These are phyloP conservation scores for Thera britannica DNA, from an alignment of 2,888 invertebrate genomes.

Conservation along the genomic window DNA sequence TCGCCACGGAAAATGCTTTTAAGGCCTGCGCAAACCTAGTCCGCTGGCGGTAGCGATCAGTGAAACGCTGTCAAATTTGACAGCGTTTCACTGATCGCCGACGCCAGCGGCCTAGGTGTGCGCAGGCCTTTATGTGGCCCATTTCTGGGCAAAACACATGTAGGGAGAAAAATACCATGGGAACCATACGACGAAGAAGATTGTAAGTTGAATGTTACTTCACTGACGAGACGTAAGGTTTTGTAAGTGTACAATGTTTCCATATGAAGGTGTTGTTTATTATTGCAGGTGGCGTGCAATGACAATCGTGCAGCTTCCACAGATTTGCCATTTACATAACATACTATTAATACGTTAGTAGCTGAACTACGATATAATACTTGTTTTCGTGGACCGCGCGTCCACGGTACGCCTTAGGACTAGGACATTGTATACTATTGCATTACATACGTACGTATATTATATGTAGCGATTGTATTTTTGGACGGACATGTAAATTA, in stretches of 20 bases:
- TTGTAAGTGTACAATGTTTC: neutral
- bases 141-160: too few species aligned
- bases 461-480: conserved; percentile 70
- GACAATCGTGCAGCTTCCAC: conserved; percentile 76
- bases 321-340: conserved; percentile 77
- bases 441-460: conserved; percentile 58
- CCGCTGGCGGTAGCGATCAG: too few species aligned
- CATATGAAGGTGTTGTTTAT: conserved; percentile 33
- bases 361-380: conserved; percentile 42
- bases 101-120: too few species aligned
- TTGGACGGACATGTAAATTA: conserved; percentile 70
- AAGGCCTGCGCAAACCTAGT: too few species aligned
- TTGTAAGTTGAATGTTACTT: too few species aligned
- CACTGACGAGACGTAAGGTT: too few species aligned
- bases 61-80: too few species aligned
- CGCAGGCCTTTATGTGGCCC: too few species aligned
- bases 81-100: too few species aligned
- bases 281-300: conserved; percentile 60
- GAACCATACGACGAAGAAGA: too few species aligned
- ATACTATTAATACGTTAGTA: conserved; percentile 58
- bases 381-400: conserved; percentile 31
- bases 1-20: too few species aligned
- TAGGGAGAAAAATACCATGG: too few species aligned
- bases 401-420: conserved; percentile 58
- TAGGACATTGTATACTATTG: conserved; percentile 77